Evolutionary conservation across 2,797 vertebrate genomes (phyloP).

Genomic region (Dermochelys coriacea): DNA sequence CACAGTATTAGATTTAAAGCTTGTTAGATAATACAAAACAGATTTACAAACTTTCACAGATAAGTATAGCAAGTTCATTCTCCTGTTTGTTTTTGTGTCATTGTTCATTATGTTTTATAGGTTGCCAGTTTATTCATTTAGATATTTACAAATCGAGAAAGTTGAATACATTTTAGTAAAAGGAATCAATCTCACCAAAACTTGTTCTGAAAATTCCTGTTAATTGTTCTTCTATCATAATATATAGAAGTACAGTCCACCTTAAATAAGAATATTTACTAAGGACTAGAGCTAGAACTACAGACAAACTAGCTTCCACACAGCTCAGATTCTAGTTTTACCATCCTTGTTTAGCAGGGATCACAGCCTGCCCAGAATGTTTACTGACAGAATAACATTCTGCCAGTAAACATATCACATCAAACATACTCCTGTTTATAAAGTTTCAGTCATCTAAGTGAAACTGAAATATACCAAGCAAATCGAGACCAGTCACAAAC

Average conservation of each 20-base stretch:
- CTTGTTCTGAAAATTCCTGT: neutral
- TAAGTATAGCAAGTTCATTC: neutral
- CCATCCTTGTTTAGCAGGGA: too few relatives aligned
- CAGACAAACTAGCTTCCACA: neutral
- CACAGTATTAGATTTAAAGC: neutral
- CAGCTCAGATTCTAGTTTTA: too few relatives aligned
- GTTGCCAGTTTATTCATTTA: neutral
- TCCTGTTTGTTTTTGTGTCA: neutral
- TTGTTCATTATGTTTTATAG: neutral
- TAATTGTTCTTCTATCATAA: neutral
- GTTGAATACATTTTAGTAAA: neutral
- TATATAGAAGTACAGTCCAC: neutral
- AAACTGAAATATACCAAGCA: neutral
- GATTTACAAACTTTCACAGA: neutral
- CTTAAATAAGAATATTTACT: neutral
- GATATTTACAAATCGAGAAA: neutral
- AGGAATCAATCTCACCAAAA: neutral
- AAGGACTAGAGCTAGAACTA: neutral
- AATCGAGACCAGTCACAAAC: neutral
- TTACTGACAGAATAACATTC: neutral
- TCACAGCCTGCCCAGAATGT: too few relatives aligned
- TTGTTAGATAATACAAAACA: neutral
- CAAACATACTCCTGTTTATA: neutral
- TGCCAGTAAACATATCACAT: neutral
- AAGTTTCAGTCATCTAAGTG: neutral